Evolutionary conservation across 2,113 vertebrate genomes (phyloP).

Genomic region (Ptychochromis oligacanthus): DNA sequence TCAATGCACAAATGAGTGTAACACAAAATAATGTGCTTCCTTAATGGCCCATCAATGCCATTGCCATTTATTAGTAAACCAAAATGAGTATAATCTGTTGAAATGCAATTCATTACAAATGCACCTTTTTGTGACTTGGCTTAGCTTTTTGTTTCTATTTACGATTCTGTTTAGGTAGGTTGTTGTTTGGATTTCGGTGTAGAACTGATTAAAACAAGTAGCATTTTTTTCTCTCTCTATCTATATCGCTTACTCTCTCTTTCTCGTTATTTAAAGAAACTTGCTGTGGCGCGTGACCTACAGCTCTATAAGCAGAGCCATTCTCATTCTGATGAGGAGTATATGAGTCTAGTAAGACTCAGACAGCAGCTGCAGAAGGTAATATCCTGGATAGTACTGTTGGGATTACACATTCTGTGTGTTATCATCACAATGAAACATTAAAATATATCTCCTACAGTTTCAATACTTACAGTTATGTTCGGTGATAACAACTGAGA

Average conservation of each 20-base stretch:
- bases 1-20: slow-evolving; percentile 50
- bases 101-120: slow-evolving; percentile 1
- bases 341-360: slow-evolving; percentile 48
- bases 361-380: slow-evolving; percentile 64
- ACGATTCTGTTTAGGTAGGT: background rate
- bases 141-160: background rate
- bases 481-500: background rate
- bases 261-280: slow-evolving; percentile 39
- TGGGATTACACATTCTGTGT: background rate
- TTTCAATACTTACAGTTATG: background rate
- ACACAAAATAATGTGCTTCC: slow-evolving; percentile 25
- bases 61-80: slow-evolving; percentile 31
- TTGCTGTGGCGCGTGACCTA: slow-evolving; percentile 53
- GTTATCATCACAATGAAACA: background rate
- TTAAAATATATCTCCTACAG: background rate
- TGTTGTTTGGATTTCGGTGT: background rate
- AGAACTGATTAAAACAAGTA: background rate
- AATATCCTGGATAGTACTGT: background rate
- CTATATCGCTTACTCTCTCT: background rate
- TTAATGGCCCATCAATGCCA: slow-evolving; percentile 19
- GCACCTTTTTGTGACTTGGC: background rate
- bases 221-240: background rate
- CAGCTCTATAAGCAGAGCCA: slow-evolving; percentile 43
- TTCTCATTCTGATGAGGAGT: slow-evolving; percentile 66
- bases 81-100: slow-evolving; percentile 20